phyloP scores from a whole-genome alignment of 2,113 vertebrate species.

The Thamnophis sirtalis region DNA sequence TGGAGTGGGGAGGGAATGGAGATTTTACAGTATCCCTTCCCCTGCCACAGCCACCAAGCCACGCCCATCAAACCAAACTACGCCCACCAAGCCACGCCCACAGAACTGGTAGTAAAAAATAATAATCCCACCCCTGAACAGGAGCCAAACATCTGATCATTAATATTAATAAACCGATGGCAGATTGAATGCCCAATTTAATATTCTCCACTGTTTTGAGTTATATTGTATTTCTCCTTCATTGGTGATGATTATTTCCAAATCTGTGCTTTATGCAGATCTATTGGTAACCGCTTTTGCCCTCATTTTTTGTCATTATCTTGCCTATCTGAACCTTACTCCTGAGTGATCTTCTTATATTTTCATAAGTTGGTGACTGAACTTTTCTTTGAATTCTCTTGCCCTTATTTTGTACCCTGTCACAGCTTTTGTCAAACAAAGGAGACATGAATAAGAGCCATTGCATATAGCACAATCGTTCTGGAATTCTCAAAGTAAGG shows the following conservation, averaged over 20 bases:
- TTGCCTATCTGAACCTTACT: not conserved
- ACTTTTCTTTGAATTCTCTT: not conserved
- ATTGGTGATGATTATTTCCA: not conserved
- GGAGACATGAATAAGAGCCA: not conserved
- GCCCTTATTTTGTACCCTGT: not conserved
- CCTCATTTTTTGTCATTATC: not conserved
- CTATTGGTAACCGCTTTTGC: not conserved
- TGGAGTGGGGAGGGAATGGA: too few relatives aligned
- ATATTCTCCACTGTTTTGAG: not conserved
- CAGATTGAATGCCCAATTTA: not conserved
- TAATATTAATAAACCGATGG: not conserved
- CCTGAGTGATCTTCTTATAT: not conserved
- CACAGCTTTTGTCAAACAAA: not conserved
- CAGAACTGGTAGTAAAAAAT: too few relatives aligned
- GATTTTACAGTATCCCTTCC: too few relatives aligned
- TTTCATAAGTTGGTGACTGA: not conserved
- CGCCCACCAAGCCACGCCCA: too few relatives aligned
- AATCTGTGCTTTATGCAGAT: not conserved
- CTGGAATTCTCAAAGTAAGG: not conserved
- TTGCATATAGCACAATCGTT: not conserved
- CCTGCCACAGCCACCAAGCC: too few relatives aligned
- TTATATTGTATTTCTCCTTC: not conserved
- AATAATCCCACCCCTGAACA: not conserved
- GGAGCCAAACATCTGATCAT: not conserved
- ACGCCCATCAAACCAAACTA: too few relatives aligned